Percentiles rank a stretch among this genome's conserved stretches.
These are phyloP conservation scores for Chouioia cunea DNA, from an alignment of 2,888 invertebrate species.

Conservation along the genomic window DNA sequence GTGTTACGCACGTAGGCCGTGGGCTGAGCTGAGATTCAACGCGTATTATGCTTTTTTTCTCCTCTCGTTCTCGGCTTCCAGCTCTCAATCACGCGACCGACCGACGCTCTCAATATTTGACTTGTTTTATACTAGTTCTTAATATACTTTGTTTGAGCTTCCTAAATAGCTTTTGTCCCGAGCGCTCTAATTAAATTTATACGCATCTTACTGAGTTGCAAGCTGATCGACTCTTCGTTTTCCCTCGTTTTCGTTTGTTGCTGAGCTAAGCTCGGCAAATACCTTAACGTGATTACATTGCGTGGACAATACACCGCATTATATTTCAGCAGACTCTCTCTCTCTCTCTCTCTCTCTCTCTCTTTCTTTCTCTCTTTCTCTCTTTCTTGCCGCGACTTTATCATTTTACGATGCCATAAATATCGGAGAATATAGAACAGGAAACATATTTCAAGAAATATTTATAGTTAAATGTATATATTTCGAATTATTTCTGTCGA, in stretches of 20 bases:
- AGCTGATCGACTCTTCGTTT: constrained; percentile 7
- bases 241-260: background rate
- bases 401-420: background rate
- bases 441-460: constrained; percentile 18
- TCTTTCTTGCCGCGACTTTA: background rate
- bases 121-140: background rate
- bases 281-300: background rate
- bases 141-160: background rate
- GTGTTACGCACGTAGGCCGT: constrained; percentile 62
- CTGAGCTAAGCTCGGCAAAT: constrained; percentile 10
- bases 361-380: too few species aligned
- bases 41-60: constrained; percentile 45
- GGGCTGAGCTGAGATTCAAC: constrained; percentile 38
- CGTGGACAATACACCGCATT: background rate
- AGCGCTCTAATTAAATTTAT: constrained; percentile 13
- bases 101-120: constrained; percentile 3
- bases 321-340: background rate
- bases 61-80: background rate
- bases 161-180: constrained; percentile 13
- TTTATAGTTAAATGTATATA: constrained; percentile 5
- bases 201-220: constrained; percentile 3
- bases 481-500: constrained; percentile 11
- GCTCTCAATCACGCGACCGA: background rate
- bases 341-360: constrained; percentile 17
- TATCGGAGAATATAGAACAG: constrained; percentile 13